Evolutionary conservation across 2,113 vertebrate genomes (phyloP), one percentile per base, ranked within the genome.

Genomic region (Vimba vimba): DNA sequence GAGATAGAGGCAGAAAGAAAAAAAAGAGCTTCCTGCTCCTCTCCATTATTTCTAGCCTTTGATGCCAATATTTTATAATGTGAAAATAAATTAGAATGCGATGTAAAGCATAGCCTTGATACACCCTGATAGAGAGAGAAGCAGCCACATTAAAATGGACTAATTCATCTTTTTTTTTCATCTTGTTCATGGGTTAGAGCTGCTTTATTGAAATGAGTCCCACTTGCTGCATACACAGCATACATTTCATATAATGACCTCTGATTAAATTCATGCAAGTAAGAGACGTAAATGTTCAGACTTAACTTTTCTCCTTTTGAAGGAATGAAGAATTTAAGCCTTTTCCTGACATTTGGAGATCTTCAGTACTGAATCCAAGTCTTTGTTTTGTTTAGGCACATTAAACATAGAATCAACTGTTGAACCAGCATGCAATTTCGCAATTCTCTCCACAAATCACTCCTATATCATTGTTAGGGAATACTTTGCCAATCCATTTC

Each of bases 101-200:
- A 64, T 89, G 86, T 92, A 92, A 94, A 94, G 93, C 89, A 89
- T 93, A 94, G 92, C 94, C 93, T 95, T 95, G 93, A 94, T 94
- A 92, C 91, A 57, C 62, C 71, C n/a, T 60, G 50, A 77, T 88
- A 89, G 89, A 90, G 87, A 92, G 91, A 92, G 93, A 91, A 69
- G 85, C 88, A 93, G 87, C 73, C 89, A 92, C 88, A 89, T 75
- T 93, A 91, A 94, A 95, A 93, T 33, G 86, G 90, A 93, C 93
- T 87, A 94, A 94, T 94, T 91, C 91, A 92, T 91, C 88, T 21
- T 57, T 2, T 9, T 39, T n/a, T 30, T 43, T 33, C 68, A 87
- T 90, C 78, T 55, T 15, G 90, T 90, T 94, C 89, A 79, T 77
- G 87, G 89, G 87, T 87, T 93, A 90, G 91, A 91, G 90, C 85